Percentiles rank a stretch among this genome's conserved stretches.
Evolutionary conservation across 1,140 invertebrate species (phyloP).

Genomic region (Listronotus bonariensis): DNA sequence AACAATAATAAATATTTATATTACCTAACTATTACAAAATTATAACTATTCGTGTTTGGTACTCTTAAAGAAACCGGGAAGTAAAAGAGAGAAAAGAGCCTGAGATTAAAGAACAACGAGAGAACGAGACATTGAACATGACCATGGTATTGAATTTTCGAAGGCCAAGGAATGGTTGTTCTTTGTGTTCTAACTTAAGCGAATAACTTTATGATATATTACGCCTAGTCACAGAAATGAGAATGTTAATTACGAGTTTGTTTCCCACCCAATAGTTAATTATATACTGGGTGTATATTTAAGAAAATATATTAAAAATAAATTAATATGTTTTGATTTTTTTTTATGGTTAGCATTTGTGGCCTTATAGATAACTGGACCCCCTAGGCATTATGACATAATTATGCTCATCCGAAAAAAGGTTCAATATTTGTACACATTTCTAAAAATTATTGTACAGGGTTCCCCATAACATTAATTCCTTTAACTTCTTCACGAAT

Average conservation of each 20-base stretch:
- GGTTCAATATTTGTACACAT: no score
- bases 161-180: constrained; percentile 40
- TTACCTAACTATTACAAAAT: no score
- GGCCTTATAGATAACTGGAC: no score
- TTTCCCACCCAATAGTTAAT: constrained; percentile 21
- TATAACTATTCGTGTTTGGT: background rate
- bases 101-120: constrained; percentile 30
- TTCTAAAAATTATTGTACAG: no score
- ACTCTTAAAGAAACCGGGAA: constrained; percentile 33
- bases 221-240: constrained; percentile 35
- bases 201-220: constrained; percentile 37
- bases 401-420: no score
- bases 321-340: no score
- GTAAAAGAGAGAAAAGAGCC: constrained; percentile 25
- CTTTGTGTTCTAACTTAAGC: constrained; percentile 29
- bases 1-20: no score
- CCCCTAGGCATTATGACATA: no score
- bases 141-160: constrained; percentile 47
- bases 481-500: no score
- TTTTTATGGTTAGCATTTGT: no score
- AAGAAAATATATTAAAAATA: no score
- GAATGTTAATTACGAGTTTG: constrained; percentile 34
- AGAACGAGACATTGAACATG: constrained; percentile 42
- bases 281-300: background rate
- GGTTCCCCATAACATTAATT: no score